Percentiles rank a stretch among this genome's conserved stretches.
Evolutionary conservation across 2,797 vertebrate species (phyloP).

Genomic region (Sebastes reedi): DNA sequence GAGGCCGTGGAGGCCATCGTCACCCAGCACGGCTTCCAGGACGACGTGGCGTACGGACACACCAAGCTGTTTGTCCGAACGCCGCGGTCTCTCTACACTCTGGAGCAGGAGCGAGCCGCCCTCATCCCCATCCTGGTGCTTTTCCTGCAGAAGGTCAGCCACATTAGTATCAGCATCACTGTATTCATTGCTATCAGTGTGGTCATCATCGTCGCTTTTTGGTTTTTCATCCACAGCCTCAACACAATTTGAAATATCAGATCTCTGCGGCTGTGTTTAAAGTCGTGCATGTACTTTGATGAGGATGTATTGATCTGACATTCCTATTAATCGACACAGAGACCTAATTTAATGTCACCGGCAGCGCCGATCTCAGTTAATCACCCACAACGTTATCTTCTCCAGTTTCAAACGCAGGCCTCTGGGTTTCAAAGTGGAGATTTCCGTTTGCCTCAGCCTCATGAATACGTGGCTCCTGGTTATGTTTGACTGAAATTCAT

Average conservation of each 20-base stretch:
- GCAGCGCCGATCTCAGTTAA: slow-evolving; percentile 10
- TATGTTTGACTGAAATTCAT: slow-evolving; percentile 53
- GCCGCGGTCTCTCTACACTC: slow-evolving; percentile 85
- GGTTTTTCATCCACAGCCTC: not conserved
- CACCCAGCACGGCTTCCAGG: slow-evolving; percentile 88
- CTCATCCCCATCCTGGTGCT: slow-evolving; percentile 94
- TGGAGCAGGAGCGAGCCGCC: slow-evolving; percentile 88
- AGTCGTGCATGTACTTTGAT: not conserved
- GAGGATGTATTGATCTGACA: slow-evolving; percentile 6
- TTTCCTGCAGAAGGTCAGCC: slow-evolving; percentile 92
- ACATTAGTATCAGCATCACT: not conserved
- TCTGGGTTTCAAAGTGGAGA: slow-evolving; percentile 10
- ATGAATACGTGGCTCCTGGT: slow-evolving; percentile 51
- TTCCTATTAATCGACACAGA: slow-evolving; percentile 5
- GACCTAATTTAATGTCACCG: slow-evolving; percentile 1
- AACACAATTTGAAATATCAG: not conserved
- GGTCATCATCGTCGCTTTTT: not conserved
- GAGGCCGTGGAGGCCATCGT: slow-evolving; percentile 89
- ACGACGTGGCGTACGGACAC: slow-evolving; percentile 90
- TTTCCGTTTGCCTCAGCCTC: slow-evolving; percentile 34
- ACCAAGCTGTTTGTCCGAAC: slow-evolving; percentile 92
- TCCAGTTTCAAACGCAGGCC: not conserved
- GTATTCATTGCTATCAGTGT: not conserved
- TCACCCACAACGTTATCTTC: slow-evolving; percentile 1
- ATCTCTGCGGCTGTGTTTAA: not conserved